Percentiles rank a stretch among this genome's conserved stretches.
Conservation (phyloP, 2,113 vertebrate species). For the Xenotilapia longispinis region DNA sequence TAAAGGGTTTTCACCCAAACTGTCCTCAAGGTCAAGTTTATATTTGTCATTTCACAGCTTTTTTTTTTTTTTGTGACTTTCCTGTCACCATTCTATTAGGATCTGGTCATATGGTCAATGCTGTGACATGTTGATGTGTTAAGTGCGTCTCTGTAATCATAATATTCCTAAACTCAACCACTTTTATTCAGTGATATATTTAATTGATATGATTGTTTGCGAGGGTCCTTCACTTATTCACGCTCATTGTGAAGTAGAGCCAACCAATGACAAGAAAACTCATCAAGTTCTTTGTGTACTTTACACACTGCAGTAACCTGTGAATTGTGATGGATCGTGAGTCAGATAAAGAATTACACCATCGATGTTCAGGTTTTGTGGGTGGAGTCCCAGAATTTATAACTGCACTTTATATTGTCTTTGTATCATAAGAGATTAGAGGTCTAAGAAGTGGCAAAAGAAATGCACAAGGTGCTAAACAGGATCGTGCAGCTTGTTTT, state of each 20-base stretch:
- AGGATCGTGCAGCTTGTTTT: neutral
- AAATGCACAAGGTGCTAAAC: neutral
- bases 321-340: neutral
- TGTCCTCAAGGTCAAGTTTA: neutral
- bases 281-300: fast-evolving
- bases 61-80: neutral
- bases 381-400: neutral
- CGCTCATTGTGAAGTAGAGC: neutral
- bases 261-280: neutral
- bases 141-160: fast-evolving
- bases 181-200: neutral
- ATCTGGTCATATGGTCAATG: neutral
- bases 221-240: neutral
- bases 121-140: neutral
- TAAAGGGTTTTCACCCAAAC: neutral
- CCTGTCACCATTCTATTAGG: neutral
- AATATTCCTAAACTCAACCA: neutral
- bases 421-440: neutral
- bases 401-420: neutral
- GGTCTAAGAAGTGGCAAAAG: neutral
- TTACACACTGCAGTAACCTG: neutral
- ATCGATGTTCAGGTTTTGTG: neutral
- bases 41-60: neutral
- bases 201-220: neutral
- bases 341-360: neutral